Evolutionary conservation across 2,888 invertebrate species (phyloP).

Genomic region (Machimus atricapillus): DNA sequence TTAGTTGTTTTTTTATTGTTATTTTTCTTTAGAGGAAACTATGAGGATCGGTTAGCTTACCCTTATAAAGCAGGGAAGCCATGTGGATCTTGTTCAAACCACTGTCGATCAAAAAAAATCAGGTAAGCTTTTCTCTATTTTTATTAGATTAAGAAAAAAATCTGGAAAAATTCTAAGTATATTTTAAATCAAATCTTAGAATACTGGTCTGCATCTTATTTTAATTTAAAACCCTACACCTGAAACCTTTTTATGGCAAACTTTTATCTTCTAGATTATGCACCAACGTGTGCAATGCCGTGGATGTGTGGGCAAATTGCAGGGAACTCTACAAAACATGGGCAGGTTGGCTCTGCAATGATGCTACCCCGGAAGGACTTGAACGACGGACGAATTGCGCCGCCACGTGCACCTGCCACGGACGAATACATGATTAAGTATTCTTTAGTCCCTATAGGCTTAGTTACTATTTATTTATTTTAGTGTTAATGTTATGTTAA

Average conservation of each 20-base stretch:
- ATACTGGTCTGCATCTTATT: no score
- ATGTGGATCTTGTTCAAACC: conserved; percentile 71
- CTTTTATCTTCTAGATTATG: conserved; percentile 65
- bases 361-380: conserved; percentile 64
- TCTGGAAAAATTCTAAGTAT: no score
- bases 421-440: conserved; percentile 63
- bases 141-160: no score
- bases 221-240: no score
- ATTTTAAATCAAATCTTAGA: no score
- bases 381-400: conserved; percentile 68
- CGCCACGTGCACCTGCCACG: conserved; percentile 76
- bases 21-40: conserved; percentile 71
- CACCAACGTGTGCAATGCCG: conserved; percentile 73
- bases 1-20: not conserved
- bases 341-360: conserved; percentile 69
- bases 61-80: conserved; percentile 74
- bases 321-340: conserved; percentile 67
- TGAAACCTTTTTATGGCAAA: not conserved
- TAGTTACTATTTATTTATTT: conserved; percentile 16
- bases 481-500: not conserved
- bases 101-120: conserved; percentile 68
- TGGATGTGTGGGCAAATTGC: conserved; percentile 78
- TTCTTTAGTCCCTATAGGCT: not conserved
- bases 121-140: conserved; percentile 39
- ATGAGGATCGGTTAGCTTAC: conserved; percentile 66